Evolutionary conservation across 2,888 invertebrate genomes (phyloP).

Genomic region (Chirona hameri): DNA sequence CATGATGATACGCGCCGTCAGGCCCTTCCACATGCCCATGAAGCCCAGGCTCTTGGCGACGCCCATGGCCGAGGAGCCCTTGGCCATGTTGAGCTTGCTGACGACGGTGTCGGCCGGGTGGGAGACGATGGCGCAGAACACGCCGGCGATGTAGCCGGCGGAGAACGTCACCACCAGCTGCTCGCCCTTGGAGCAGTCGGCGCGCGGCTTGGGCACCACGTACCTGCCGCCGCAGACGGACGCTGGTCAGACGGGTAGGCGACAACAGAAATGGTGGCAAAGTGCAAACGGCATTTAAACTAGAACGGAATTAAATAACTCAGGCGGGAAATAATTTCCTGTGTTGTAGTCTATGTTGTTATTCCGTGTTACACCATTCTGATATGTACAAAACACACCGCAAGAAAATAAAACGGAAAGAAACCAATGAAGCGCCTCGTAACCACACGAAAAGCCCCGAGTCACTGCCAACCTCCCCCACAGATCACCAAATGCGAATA

Average conservation of each 20-base stretch:
- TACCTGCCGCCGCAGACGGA: constrained; percentile 47
- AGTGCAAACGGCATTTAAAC: no score
- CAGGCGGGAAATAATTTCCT: no score
- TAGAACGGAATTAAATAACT: no score
- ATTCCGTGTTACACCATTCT: no score
- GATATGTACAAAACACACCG: no score
- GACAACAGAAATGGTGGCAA: no score
- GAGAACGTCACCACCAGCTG: constrained; percentile 93
- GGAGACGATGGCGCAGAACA: constrained; percentile 98
- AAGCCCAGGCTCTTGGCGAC: constrained; percentile 72
- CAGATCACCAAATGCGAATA: no score
- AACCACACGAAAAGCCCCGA: no score
- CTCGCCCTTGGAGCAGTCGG: constrained; percentile 80
- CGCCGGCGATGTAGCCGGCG: constrained; percentile 95
- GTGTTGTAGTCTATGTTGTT: no score
- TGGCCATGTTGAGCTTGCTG: constrained; percentile 92
- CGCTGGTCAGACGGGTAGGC: background rate
- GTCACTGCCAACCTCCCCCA: no score
- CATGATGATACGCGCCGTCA: constrained; percentile 83
- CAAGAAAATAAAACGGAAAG: no score
- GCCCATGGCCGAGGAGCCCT: constrained; percentile 66
- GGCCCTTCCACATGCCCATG: constrained; percentile 74
- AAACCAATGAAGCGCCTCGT: no score
- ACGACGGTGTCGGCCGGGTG: constrained; percentile 98
- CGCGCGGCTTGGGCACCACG: constrained; percentile 84